These are phyloP conservation scores for Podarcis cretensis DNA, from an alignment of 2,113 vertebrate genomes.

Conservation along the genomic window DNA sequence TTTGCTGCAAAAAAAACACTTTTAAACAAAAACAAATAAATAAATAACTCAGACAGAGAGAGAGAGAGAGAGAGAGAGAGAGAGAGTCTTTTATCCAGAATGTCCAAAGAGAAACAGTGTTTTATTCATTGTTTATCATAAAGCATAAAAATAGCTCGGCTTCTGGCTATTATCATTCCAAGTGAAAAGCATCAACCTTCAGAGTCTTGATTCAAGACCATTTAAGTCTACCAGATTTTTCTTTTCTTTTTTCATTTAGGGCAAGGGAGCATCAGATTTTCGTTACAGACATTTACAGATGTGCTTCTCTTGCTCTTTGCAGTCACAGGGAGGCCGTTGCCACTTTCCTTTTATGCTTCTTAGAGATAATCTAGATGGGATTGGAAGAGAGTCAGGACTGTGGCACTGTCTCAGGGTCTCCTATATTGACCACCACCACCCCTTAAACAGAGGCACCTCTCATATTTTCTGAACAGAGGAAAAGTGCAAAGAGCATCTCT, in stretches of 20 bases:
- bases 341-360: not conserved
- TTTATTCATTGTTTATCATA: slow-evolving; percentile 62
- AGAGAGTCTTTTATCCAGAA: slow-evolving; percentile 40
- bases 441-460: no score
- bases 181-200: slow-evolving; percentile 25
- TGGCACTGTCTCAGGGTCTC: no score
- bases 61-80: slow-evolving; percentile 7
- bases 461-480: no score
- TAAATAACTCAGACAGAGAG: not conserved
- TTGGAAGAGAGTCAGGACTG: not conserved
- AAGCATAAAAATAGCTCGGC: slow-evolving; percentile 68
- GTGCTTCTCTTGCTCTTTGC: slow-evolving; percentile 59
- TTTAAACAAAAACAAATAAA: not conserved
- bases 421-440: no score
- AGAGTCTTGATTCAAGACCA: slow-evolving; percentile 40
- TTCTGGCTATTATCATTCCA: slow-evolving; percentile 74
- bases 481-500: no score
- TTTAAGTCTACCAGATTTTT: slow-evolving; percentile 52
- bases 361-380: not conserved
- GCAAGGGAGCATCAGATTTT: slow-evolving; percentile 63
- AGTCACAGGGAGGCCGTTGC: not conserved
- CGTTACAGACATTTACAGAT: slow-evolving; percentile 65
- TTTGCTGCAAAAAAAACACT: not conserved
- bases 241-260: not conserved
- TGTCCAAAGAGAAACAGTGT: slow-evolving; percentile 50